These are phyloP conservation scores for Eira barbara DNA, from an alignment of 2,113 vertebrate species.

Conservation along the genomic window DNA sequence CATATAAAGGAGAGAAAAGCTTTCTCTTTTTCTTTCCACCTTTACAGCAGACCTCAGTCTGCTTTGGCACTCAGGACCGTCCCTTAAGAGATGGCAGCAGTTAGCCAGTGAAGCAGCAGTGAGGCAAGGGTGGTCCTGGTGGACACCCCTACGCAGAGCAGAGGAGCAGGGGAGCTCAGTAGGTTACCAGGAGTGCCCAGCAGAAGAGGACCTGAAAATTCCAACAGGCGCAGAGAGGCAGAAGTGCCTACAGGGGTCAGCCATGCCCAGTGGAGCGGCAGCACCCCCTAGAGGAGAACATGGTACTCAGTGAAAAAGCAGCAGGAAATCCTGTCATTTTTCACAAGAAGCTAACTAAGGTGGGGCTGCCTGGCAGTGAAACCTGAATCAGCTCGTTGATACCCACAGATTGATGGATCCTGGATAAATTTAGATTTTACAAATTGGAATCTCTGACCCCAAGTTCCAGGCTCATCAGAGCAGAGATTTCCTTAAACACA, in stretches of 20 bases:
- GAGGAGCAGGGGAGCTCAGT: not conserved
- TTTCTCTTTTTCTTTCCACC: not conserved
- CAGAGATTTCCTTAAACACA: not conserved
- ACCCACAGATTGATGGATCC: not conserved
- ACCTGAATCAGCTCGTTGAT: not conserved
- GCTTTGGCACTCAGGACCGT: not conserved
- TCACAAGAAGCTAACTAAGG: not conserved
- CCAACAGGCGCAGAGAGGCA: not conserved
- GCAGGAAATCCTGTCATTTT: not conserved
- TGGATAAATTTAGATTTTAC: not conserved
- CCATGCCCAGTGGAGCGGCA: conserved; percentile 19
- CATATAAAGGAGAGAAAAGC: not conserved
- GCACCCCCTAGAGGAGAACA: conserved; percentile 14
- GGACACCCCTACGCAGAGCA: not conserved
- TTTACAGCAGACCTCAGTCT: not conserved
- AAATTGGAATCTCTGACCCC: not conserved
- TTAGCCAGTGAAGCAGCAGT: not conserved
- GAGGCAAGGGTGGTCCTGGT: not conserved
- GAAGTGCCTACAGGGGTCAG: not conserved
- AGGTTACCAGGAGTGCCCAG: not conserved
- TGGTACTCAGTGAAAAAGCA: not conserved
- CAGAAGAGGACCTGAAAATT: not conserved
- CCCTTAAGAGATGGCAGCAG: not conserved
- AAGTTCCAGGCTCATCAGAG: not conserved
- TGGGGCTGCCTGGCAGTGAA: not conserved